Evolutionary conservation across 1,140 invertebrate genomes (phyloP), one percentile per base, ranked within the genome.

Genomic region (Drosophila persimilis): DNA sequence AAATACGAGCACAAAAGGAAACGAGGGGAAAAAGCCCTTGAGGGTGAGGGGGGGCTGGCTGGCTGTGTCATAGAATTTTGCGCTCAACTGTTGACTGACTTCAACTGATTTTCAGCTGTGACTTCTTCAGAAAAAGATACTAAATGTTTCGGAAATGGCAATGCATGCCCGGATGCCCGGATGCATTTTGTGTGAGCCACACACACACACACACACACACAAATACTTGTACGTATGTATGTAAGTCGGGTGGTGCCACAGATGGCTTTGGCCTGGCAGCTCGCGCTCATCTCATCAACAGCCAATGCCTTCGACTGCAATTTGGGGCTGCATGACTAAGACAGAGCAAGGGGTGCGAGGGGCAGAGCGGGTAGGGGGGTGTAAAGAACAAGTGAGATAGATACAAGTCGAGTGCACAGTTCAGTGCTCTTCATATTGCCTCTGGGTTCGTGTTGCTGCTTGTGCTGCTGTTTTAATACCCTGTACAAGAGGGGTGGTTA

Each of bases 131-230:
- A 47, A 35, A 9, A 22, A 41, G 58, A 66, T 20, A 20, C 73
- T 65, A 85, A 85, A 80, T 85, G 80, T 85, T 84, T 84, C 80
- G 80, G 80, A 85, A 85, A 70, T 69, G 45, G 80, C 77, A 80
- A 53, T 73, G 76, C 77, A 77, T 55, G 44, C 39, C 45, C 76
- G 60, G 69, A 51, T 57, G 65, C 69, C 48, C 72, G 77, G 77
- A 85, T 80, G 80, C 75, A 75, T 83, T 60, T 83, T 78, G 48
- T 77, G 60, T 64, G 69, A 44, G 43, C 15, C 43, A 20, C 59
- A 45, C 43, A 47, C 22, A 15, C 2, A n/a, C n/a, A n/a, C n/a
- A 24, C 24, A 48, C 31, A 57, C 31, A 50, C 13, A 53, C 20
- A 26, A 1, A 43, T 31, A 22, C 48, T 15, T 46, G 54, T 63